Base-by-base conservation (phyloP, 2,888 invertebrate genomes). In the Caenorhabditis wallacei region DNA sequence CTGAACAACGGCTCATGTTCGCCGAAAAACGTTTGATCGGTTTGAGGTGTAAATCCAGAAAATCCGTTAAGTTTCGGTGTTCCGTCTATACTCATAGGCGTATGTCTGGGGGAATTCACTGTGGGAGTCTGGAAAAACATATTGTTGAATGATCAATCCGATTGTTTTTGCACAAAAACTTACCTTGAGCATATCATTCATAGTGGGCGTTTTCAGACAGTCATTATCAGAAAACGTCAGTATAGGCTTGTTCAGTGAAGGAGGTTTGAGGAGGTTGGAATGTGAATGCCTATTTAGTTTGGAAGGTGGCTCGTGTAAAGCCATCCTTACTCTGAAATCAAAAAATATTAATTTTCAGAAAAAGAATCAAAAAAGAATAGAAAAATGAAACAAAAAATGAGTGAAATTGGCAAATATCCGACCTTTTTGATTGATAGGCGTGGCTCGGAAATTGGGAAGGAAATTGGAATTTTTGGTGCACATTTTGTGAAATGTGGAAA, bases 131-230 rank as follows among this genome's bases (percentile, higher is more conserved):
- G 75, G 37, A 76, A 72, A 70, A 61, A 30, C 3, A 30, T 30
- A 30, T 30, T 30, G 8, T 30, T 61, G n/a, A n/a, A 7, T 13
- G 40, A 40, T 8, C 10, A 18, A 43, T 40, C 16, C 13, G 46
- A 48, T 18, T n/a, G n/a, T n/a, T n/a, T n/a, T n/a, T n/a, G n/a
- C n/a, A 48, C 10, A 40, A 11, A 40, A 5, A 40, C 69, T 64
- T 22, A 83, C 84, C 57, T 84, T 86, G 1, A 87, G 64, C 86
- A 88, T 86, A 70, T 88, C 88, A 53, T 84, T 85, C 87, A 88
- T 87, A 0, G 88, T 88, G 10, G 88, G 88, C 18, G 88, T 88
- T 79, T 87, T 88, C 51, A 88, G 70, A 48, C 88, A 88, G 63
- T 88, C 88, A 74, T 86, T 84, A 54, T 88, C 88, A 1, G 74